Base-by-base conservation (phyloP, 1,140 invertebrate species). In the Planococcus citri region DNA sequence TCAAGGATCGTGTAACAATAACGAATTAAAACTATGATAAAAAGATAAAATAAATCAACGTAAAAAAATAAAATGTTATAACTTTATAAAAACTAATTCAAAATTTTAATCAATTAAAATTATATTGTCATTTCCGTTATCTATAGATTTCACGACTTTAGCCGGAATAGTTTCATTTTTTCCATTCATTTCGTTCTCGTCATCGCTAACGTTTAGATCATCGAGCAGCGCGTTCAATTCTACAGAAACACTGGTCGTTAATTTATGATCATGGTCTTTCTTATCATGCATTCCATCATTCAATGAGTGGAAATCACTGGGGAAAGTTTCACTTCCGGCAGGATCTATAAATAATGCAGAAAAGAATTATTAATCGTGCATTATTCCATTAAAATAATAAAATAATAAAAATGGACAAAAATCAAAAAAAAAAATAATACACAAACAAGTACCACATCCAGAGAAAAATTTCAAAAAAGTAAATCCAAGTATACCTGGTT, bases 161-260 rank as follows among this genome's bases (percentile, higher is more conserved):
- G 57, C 67, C 17, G 68, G 41, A 25, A 29, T 41, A 69, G 25
- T 20, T n/a, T 27, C 68, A 29, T 27, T 27, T 21, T 68, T 64
- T 27, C 22, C 29, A 2, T 60, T 33, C n/a, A 14, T 64, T 72
- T 89, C 87, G 58, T 88, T 86, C n/a, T 90, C 88, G 58, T 88
- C 90, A 72, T 91, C 89, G 14, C 88, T 90, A 27, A 91, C 87
- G 64, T 87, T 87, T 41, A 91, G 80, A 79, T 91, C 88, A 58
- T 88, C 86, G 70, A 88, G 84, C 61, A 89, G 87, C 70, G 78
- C 80, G 21, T 76, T 77, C 10, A 37, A 69, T 69, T 61, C 20
- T 64, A 72, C 37, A 37, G 38, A 3, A 33, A 51, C 12, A 27
- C n/a, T n/a, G 33, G 37, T 25, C 41, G 33, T 33, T 71, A 68